Evolutionary conservation across 1,140 invertebrate genomes (phyloP), one percentile per base, ranked within the genome.

Genomic region (Agrypnia vestita): DNA sequence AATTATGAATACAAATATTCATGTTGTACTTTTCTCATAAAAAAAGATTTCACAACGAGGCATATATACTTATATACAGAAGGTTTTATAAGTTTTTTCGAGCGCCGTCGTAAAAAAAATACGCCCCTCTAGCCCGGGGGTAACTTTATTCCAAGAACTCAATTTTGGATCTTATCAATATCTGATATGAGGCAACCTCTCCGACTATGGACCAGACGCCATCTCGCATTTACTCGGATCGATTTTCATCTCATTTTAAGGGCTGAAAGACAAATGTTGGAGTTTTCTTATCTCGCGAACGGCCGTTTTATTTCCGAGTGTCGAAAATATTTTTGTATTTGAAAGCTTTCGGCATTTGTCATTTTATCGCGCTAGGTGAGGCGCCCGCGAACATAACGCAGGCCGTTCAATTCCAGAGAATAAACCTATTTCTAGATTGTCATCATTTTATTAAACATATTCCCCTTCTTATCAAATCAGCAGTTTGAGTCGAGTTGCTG

Each of bases 101-200:
- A 44, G 25, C 4, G 19, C n/a, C 17, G 25, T 25, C 46, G 35
- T 71, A 71, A 71, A 71, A 35, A 35, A 71, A 21, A 71, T 25
- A 53, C 67, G 19, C 67, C 47, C 67, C 67, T 13, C 11, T 25
- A 71, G 15, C 67, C 49, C 13, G 47, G 47, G 62, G 67, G 46
- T 25, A 21, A 17, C 49, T 51, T 51, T 71, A 44, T 71, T 71
- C 49, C 67, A 19, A 71, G 46, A 71, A 71, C 67, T 71, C 67
- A 71, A 71, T 71, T 71, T 71, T n/a, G 67, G 67, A 71, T 71
- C 67, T 71, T 71, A 71, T 71, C 67, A 71, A 71, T 71, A 71
- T 49, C 67, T 25, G 67, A 71, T 71, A 71, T 71, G 44, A 47
- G 9, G 13, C 17, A 51, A 71, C 10, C 46, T 21, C 67, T 21